Conservation (phyloP, 2,797 vertebrate genomes). For the Schizopygopsis malacanthus region DNA sequence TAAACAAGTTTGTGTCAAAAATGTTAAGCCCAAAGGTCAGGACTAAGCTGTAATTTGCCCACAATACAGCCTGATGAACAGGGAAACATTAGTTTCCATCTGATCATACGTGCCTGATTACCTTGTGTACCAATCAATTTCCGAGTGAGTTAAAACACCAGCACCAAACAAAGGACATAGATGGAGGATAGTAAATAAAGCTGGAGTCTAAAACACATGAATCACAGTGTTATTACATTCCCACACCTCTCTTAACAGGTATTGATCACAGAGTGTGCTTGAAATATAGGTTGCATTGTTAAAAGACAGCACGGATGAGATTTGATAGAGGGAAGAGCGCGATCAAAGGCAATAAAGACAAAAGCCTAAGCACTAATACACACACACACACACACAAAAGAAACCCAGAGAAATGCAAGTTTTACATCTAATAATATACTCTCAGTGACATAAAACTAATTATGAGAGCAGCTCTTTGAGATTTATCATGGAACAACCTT, state of each 20-base stretch:
- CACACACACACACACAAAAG: slow-evolving; percentile 11
- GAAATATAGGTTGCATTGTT: slow-evolving; percentile 64
- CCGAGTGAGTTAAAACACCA: slow-evolving; percentile 61
- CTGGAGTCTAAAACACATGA: slow-evolving; percentile 62
- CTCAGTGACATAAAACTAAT: neutral
- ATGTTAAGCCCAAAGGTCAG: slow-evolving; percentile 70
- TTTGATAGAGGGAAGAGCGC: slow-evolving; percentile 60
- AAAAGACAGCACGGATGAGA: slow-evolving; percentile 61
- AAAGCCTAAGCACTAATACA: slow-evolving; percentile 42
- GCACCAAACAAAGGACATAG: slow-evolving; percentile 64
- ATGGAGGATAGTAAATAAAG: slow-evolving; percentile 63
- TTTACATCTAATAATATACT: slow-evolving; percentile 18
- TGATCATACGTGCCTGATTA: slow-evolving; percentile 69
- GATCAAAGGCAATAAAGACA: slow-evolving; percentile 53
- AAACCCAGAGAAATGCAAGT: slow-evolving; percentile 4
- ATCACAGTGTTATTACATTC: slow-evolving; percentile 65
- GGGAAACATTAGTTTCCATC: slow-evolving; percentile 62
- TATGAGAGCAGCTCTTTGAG: slow-evolving; percentile 11
- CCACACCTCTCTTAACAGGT: slow-evolving; percentile 62
- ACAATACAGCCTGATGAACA: slow-evolving; percentile 78
- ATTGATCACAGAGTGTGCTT: slow-evolving; percentile 65
- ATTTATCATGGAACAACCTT: neutral
- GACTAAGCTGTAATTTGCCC: slow-evolving; percentile 74
- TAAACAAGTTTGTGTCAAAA: slow-evolving; percentile 67
- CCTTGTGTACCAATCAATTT: slow-evolving; percentile 72